These are phyloP conservation scores for Polyodon spathula DNA, from an alignment of 2,113 vertebrate species.

Conservation along the genomic window DNA sequence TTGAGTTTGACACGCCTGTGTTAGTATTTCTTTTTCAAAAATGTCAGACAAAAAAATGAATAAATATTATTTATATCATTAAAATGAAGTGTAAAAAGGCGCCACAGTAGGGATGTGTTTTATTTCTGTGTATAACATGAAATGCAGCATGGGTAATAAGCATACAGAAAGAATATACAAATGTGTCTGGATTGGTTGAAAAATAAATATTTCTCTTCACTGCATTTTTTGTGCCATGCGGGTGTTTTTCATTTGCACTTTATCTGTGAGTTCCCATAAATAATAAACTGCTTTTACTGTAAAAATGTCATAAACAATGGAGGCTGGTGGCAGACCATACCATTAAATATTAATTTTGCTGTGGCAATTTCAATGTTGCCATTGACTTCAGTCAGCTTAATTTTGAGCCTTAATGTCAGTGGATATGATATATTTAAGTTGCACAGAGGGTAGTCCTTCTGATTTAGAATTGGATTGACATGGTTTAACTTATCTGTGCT, in stretches of 20 bases:
- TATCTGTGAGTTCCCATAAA: neutral
- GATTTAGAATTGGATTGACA: conserved; percentile 3
- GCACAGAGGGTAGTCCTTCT: neutral
- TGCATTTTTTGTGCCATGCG: neutral
- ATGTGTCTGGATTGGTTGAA: neutral
- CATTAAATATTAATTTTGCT: neutral
- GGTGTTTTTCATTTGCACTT: neutral
- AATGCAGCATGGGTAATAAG: neutral
- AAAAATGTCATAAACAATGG: conserved; percentile 3
- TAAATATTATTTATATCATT: no score
- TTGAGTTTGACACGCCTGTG: no score
- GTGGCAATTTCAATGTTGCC: neutral
- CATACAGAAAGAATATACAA: neutral
- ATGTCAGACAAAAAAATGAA: no score
- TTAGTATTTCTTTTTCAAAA: no score
- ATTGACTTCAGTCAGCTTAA: neutral
- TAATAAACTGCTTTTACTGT: neutral
- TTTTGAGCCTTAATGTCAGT: neutral
- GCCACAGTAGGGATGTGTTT: no score
- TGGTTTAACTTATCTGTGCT: conserved; percentile 2
- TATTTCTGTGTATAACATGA: no score
- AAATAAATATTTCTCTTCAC: no score
- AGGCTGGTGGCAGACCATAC: neutral
- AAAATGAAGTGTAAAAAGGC: no score
- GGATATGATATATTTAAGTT: neutral